phyloP scores from a whole-genome alignment of 2,888 invertebrate species.

The Sepioteuthis lessoniana region DNA sequence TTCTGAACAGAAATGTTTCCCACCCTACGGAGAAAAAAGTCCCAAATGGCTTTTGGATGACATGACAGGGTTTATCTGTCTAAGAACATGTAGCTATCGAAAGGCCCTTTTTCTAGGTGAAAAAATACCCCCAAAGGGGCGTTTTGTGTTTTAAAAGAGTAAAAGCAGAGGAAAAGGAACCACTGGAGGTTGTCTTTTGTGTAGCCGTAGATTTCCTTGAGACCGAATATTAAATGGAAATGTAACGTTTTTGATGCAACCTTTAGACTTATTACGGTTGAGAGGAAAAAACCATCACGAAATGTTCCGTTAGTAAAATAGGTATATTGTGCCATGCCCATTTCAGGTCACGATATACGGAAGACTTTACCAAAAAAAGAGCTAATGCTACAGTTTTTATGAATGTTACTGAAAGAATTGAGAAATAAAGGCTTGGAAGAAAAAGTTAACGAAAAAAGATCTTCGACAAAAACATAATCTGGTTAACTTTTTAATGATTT shows the following conservation, averaged over 20 bases:
- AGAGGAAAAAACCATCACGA: neutral
- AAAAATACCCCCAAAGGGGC: neutral
- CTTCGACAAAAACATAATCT: too few species aligned
- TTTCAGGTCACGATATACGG: slow-evolving; percentile 14
- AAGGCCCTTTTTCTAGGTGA: neutral
- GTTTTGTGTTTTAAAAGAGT: neutral
- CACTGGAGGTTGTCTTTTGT: neutral
- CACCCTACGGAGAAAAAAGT: neutral
- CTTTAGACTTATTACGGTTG: neutral
- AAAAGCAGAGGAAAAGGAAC: neutral
- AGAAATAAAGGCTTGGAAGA: neutral
- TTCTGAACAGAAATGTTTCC: neutral
- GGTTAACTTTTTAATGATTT: too few species aligned
- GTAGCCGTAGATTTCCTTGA: neutral
- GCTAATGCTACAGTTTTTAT: neutral
- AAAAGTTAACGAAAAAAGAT: too few species aligned
- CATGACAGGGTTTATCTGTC: neutral
- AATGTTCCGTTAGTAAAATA: slow-evolving; percentile 16
- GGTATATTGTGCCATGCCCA: neutral
- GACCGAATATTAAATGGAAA: neutral
- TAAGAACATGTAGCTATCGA: neutral
- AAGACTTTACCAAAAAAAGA: neutral
- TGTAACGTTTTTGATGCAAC: neutral
- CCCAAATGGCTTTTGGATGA: neutral
- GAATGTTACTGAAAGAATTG: neutral